A percentile compares a stretch with the other conserved stretches of the same genome.
Conservation (phyloP, 2,797 vertebrate species). For the Sebastes baramenuke region DNA sequence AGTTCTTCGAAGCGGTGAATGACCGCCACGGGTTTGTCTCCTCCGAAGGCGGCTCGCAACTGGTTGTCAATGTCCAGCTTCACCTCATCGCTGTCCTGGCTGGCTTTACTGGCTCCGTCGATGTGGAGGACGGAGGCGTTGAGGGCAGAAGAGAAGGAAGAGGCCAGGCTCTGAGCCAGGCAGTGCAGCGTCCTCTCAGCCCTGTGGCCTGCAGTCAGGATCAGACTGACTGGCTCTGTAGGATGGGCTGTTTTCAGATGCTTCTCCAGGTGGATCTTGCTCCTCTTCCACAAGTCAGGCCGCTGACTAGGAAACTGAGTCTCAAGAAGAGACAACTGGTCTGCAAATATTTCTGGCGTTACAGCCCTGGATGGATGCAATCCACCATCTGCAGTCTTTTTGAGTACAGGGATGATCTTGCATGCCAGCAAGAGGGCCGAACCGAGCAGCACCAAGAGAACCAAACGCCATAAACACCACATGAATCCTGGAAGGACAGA, state of each 20-base stretch:
- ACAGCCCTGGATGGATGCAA: constrained; percentile 16
- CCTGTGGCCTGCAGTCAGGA: constrained; percentile 83
- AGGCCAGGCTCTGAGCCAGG: constrained; percentile 82
- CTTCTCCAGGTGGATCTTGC: constrained; percentile 83
- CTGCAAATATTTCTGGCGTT: constrained; percentile 73
- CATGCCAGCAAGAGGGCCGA: constrained; percentile 41
- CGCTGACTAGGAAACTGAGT: constrained; percentile 85
- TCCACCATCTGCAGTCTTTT: background rate
- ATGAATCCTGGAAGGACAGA: constrained; percentile 58
- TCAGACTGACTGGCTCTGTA: constrained; percentile 88
- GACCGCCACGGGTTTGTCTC: constrained; percentile 82
- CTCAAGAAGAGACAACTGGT: constrained; percentile 77
- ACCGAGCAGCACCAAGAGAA: constrained; percentile 43
- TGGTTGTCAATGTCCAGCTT: constrained; percentile 87
- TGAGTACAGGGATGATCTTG: constrained; percentile 21
- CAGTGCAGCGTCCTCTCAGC: constrained; percentile 87
- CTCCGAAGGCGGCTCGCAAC: constrained; percentile 84
- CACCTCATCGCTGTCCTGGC: constrained; percentile 81
- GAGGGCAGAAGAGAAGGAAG: constrained; percentile 79
- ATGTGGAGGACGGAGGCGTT: constrained; percentile 80
- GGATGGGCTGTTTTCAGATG: constrained; percentile 84
- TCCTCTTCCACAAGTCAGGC: constrained; percentile 85
- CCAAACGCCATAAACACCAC: constrained; percentile 41
- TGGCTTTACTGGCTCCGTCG: constrained; percentile 73
- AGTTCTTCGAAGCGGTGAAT: constrained; percentile 90